These are phyloP conservation scores for Pogonophryne albipinna DNA, from an alignment of 2,797 vertebrate genomes.

Conservation along the genomic window DNA sequence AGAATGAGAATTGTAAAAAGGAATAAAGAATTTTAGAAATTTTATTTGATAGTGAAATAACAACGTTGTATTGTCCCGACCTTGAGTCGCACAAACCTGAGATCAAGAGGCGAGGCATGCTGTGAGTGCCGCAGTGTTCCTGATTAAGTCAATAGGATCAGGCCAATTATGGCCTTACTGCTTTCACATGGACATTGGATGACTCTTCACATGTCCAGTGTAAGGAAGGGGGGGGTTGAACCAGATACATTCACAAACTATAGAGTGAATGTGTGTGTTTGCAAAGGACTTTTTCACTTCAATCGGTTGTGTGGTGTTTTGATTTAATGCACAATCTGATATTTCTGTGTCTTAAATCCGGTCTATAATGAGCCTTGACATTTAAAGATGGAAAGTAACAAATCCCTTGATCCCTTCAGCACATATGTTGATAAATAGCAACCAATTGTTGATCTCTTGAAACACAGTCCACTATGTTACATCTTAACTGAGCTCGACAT, in stretches of 20 bases:
- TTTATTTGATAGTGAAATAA: slow-evolving; percentile 35
- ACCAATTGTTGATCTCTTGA: slow-evolving; percentile 25
- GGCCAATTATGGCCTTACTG: slow-evolving; percentile 80
- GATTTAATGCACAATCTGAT: not conserved
- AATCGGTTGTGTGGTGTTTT: slow-evolving; percentile 3
- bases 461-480: slow-evolving; percentile 8
- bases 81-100: slow-evolving; percentile 58
- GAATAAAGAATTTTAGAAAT: slow-evolving; percentile 81
- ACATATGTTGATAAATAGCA: slow-evolving; percentile 36
- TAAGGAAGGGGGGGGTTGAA: not conserved
- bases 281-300: not conserved
- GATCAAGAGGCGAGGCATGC: slow-evolving; percentile 54
- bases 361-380: slow-evolving; percentile 32
- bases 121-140: slow-evolving; percentile 65
- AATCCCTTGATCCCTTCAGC: slow-evolving; percentile 32
- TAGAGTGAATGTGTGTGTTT: slow-evolving; percentile 4
- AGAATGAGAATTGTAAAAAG: slow-evolving; percentile 60
- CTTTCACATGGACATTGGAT: slow-evolving; percentile 79
- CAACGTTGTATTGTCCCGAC: slow-evolving; percentile 53
- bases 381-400: slow-evolving; percentile 4
- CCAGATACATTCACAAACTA: slow-evolving; percentile 14
- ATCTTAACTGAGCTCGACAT: slow-evolving; percentile 30
- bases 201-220: slow-evolving; percentile 73
- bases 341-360: slow-evolving; percentile 12
- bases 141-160: slow-evolving; percentile 82